Evolutionary conservation across 2,888 invertebrate species (phyloP).

Genomic region (Caenorhabditis becei): DNA sequence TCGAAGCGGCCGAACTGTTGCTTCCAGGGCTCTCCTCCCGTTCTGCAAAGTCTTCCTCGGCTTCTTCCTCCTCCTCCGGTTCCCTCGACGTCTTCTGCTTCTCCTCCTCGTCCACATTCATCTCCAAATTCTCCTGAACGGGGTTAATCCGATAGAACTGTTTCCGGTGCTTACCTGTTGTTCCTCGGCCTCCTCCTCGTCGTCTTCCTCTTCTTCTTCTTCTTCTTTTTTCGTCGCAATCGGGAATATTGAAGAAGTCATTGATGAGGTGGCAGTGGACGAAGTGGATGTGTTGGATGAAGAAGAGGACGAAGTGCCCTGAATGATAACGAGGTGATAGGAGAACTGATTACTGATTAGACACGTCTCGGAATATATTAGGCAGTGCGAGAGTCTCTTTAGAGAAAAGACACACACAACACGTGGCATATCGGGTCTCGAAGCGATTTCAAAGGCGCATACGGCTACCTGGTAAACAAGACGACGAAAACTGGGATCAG

Average conservation of each 20-base stretch:
- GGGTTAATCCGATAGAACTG: conserved; percentile 20
- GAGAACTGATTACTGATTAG: conserved; percentile 24
- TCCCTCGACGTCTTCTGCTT: no score
- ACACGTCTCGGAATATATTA: conserved; percentile 36
- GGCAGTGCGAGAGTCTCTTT: neutral
- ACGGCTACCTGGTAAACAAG: no score
- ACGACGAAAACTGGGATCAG: no score
- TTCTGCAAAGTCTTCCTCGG: conserved; percentile 85
- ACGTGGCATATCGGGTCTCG: no score
- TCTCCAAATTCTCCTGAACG: conserved; percentile 18
- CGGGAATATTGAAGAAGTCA: no score
- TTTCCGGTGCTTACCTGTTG: conserved; percentile 5
- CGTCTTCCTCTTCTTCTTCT: neutral
- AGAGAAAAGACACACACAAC: neutral
- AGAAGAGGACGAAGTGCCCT: conserved; percentile 28
- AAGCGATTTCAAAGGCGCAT: no score
- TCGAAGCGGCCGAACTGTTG: conserved; percentile 63
- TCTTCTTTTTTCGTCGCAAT: conserved; percentile 4
- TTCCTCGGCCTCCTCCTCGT: neutral
- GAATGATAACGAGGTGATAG: neutral
- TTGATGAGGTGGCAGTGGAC: conserved; percentile 31
- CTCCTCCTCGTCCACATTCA: conserved; percentile 11
- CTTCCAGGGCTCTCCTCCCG: conserved; percentile 75
- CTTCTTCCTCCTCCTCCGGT: conserved; percentile 29
- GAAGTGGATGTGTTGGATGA: conserved; percentile 45